These are phyloP conservation scores for Apis laboriosa DNA, from an alignment of 1,140 invertebrate species.

Conservation along the genomic window DNA sequence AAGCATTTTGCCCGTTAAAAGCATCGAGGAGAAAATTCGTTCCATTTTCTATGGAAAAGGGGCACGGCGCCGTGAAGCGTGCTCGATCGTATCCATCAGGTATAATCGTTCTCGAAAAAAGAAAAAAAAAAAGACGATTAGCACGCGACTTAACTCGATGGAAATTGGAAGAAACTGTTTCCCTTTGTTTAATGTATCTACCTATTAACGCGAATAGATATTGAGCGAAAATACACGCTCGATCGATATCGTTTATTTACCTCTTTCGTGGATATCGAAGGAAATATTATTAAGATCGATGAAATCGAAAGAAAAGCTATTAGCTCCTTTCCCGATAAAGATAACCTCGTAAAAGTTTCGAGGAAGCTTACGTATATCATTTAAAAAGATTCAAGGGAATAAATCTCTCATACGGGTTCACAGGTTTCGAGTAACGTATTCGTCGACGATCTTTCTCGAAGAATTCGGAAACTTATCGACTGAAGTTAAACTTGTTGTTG, in stretches of 20 bases:
- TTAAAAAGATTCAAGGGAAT: too few relatives aligned
- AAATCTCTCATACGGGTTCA: too few relatives aligned
- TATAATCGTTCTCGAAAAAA: constrained; percentile 55
- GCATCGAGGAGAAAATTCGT: constrained; percentile 62
- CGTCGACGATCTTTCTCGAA: too few relatives aligned
- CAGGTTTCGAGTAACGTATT: too few relatives aligned
- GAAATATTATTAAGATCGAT: neutral
- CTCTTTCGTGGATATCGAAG: too few relatives aligned
- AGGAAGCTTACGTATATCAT: too few relatives aligned
- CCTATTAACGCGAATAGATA: neutral
- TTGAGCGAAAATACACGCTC: neutral
- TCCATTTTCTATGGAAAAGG: constrained; percentile 61
- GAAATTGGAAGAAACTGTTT: constrained; percentile 46
- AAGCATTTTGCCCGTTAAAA: constrained; percentile 66
- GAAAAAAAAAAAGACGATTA: constrained; percentile 25
- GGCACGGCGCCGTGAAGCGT: constrained; percentile 45
- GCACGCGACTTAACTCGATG: constrained; percentile 41
- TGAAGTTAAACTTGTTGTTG: too few relatives aligned
- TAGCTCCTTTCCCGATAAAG: too few relatives aligned
- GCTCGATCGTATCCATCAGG: constrained; percentile 57
- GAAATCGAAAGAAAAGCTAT: too few relatives aligned
- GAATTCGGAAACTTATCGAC: too few relatives aligned
- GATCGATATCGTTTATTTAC: neutral
- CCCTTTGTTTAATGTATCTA: constrained; percentile 18
- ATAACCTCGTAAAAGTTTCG: too few relatives aligned